Base-by-base conservation (phyloP, 2,113 vertebrate species). In the Oceanodroma tethys region DNA sequence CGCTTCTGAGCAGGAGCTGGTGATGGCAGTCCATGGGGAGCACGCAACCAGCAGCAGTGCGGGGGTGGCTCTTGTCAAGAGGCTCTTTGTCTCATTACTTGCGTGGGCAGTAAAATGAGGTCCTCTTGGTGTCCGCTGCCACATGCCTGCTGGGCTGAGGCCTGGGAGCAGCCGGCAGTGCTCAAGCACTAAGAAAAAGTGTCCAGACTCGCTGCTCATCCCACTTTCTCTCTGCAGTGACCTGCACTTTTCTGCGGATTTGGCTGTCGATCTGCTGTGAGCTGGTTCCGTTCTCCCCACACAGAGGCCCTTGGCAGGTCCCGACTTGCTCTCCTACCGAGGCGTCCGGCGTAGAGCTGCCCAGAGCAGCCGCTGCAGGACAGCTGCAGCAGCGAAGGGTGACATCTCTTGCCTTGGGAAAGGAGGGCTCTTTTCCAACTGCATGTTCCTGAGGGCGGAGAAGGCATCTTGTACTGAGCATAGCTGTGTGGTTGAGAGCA, bases 301-400 rank as follows among this genome's bases (percentile, higher is more conserved):
- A 4, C 7, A 7, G 42, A 34, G 27, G 4, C 22, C 32, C n/a
- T 50, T 6, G 9, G 58, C 16, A 21, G 38, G 6, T 55, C 53
- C 40, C 25, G 40, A 38, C 2, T 7, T 5, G 4, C 11, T 52
- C 16, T 90, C 9, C 45, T 45, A 3, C 60, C 0, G 1, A 23
- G 60, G 38, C 0, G 6, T 17, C 23, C 1, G 1, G 23, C 1
- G 1, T 16, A 7, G 36, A 42, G 42, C 76, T 67, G 26, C 68
- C 27, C 32, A 9, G n/a, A 73, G 50, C 58, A 56, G 48, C 23
- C 26, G 5, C 52, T 19, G 13, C 38, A 15, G 36, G 43, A 25
- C 0, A 2, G 25, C 32, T 42, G 12, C 9, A 29, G 52, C 27
- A 9, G n/a, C 0, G 13, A n/a, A 19, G 26, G 26, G 34, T 53